Conservation (phyloP, 2,888 invertebrate species). For the Onthophagus sagittarius region DNA sequence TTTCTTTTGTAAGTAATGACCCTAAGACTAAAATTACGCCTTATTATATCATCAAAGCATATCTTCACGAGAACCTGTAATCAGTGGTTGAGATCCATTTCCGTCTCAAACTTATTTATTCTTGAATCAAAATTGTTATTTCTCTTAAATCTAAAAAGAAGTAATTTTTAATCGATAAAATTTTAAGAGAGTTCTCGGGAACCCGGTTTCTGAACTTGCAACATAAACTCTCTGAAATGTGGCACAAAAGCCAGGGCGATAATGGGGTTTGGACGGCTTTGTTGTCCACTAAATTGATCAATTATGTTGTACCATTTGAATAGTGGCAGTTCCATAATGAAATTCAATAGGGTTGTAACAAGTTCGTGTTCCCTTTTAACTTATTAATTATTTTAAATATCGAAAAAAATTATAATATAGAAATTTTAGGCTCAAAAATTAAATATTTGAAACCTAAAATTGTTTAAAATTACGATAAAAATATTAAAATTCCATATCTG, state of each 20-base stretch:
- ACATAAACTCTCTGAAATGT: background rate
- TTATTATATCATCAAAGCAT: background rate
- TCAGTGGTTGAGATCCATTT: background rate
- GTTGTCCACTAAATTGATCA: background rate
- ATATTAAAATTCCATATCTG: too few species aligned
- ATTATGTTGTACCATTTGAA: background rate
- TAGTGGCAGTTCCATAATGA: background rate
- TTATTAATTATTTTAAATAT: too few species aligned
- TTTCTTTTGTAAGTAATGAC: background rate
- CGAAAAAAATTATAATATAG: too few species aligned
- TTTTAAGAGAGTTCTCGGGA: background rate
- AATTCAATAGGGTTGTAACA: background rate
- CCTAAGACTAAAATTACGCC: background rate
- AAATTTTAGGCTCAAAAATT: too few species aligned
- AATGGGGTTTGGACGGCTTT: background rate
- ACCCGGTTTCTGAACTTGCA: background rate
- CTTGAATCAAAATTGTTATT: too few species aligned
- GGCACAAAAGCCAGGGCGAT: background rate
- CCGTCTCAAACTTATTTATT: background rate
- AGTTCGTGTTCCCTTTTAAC: too few species aligned
- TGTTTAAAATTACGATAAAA: too few species aligned
- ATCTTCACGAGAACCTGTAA: background rate
- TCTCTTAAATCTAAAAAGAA: too few species aligned
- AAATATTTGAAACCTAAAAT: too few species aligned
- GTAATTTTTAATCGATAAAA: too few species aligned